Conservation (phyloP, 2,113 vertebrate genomes). For the Paradisaea rubra region DNA sequence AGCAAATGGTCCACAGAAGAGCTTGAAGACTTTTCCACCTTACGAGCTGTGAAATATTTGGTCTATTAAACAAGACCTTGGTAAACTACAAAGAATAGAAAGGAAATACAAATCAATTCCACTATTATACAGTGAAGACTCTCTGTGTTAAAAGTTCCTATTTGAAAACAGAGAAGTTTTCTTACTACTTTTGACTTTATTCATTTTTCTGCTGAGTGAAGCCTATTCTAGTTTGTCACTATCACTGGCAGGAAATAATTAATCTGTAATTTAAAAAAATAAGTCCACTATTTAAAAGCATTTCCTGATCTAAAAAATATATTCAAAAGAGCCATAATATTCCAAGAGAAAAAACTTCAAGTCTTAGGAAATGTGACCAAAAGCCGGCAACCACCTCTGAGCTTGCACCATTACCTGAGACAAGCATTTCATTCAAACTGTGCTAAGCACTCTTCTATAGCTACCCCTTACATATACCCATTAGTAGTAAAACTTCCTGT, state of each 20-base stretch:
- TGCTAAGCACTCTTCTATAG: neutral
- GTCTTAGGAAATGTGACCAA: neutral
- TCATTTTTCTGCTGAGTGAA: neutral
- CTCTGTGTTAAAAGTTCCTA: neutral
- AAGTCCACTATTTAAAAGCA: neutral
- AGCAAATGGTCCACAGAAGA: neutral
- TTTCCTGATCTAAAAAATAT: neutral
- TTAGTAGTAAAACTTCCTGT: fast-evolving
- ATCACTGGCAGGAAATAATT: neutral
- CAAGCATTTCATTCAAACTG: neutral
- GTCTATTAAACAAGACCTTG: neutral
- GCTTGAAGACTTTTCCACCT: neutral
- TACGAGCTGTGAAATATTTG: neutral
- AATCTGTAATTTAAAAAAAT: neutral
- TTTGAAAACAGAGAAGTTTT: neutral
- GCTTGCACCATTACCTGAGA: fast-evolving
- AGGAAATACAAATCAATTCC: neutral
- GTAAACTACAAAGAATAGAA: neutral
- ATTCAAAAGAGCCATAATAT: neutral
- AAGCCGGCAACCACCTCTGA: neutral
- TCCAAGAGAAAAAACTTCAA: neutral
- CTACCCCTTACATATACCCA: neutral
- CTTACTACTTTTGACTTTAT: neutral
- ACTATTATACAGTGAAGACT: neutral
- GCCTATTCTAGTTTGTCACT: neutral